Evolutionary conservation across 2,797 vertebrate species (phyloP), one percentile per base, ranked within the genome.

Genomic region (Telmatherina bonti): DNA sequence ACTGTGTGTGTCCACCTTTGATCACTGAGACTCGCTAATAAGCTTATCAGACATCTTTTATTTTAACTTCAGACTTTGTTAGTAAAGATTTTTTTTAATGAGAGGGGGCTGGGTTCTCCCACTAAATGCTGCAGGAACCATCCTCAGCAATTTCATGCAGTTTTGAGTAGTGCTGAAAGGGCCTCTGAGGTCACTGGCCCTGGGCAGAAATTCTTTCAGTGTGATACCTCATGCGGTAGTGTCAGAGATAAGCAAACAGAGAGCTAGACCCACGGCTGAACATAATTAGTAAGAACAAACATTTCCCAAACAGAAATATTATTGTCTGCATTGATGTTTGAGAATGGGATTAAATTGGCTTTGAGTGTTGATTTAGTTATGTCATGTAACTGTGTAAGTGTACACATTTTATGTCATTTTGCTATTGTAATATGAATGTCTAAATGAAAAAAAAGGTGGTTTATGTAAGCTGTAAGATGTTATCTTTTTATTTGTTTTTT

Each of bases 31-130:
- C 93, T 92, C 84, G 85, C 87, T 94, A 92, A 94, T 93, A 93
- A 93, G 93, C 92, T 95, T 95, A 96, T 95, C 95, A 93, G 90
- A 83, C 89, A 94, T 94, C 93, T 95, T 93, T 95, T 93, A 94
- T 90, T 95, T 96, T 95, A 93, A 94, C 92, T 92, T 90, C 91
- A 91, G 91, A 94, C 94, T 94, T 96, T 95, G 84, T 91, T 91
- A 83, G 87, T 79, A 55, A 67, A 77, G 79, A 49, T n/a, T n/a
- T 78, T 61, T 76, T 77, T 58, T 67, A 70, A 43, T 31, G 41
- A 57, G 57, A 31, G 61, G 64, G 70, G 77, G 61, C 22, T 22
- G 87, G 85, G 90, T 94, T 95, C 95, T 95, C 94, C 96, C 79
- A 82, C 96, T 94, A 94, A 94, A 93, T 93, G 91, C 84, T 86